These are phyloP conservation scores for Eugnorisma glareosa DNA, from an alignment of 2,888 invertebrate genomes.

Conservation along the genomic window DNA sequence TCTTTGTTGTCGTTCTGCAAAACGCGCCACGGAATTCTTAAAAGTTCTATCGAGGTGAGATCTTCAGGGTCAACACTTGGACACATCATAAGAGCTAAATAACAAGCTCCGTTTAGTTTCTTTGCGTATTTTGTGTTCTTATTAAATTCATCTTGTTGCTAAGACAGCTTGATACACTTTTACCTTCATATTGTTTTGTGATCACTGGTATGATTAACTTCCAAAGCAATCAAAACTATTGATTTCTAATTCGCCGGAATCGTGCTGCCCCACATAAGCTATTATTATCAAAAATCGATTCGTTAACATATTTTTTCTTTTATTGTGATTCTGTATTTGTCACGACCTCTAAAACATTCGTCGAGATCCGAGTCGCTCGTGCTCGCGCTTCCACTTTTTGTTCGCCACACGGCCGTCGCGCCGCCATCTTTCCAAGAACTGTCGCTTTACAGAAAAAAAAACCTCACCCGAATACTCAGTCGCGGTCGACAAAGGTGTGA, in stretches of 20 bases:
- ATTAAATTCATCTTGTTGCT: constrained; percentile 7
- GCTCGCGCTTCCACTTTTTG: constrained; percentile 82
- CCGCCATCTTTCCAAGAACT: constrained; percentile 85
- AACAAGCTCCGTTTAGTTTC: constrained; percentile 16
- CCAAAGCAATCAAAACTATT: constrained; percentile 31
- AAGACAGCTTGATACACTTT: not conserved
- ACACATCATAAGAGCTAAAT: constrained; percentile 51
- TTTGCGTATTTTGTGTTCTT: constrained; percentile 28
- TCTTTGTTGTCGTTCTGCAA: constrained; percentile 77
- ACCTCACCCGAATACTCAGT: constrained; percentile 71
- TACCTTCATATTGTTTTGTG: not conserved
- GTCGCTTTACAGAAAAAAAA: constrained; percentile 79
- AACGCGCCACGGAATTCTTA: constrained; percentile 77
- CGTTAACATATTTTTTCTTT: constrained; percentile 55
- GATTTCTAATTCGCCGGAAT: constrained; percentile 33
- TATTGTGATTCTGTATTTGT: constrained; percentile 72
- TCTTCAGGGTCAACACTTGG: constrained; percentile 71
- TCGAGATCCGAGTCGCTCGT: constrained; percentile 79
- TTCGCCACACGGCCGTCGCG: constrained; percentile 67
- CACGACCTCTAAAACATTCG: constrained; percentile 77
- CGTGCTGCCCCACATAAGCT: constrained; percentile 34
- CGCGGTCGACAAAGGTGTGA: constrained; percentile 86
- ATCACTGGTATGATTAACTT: constrained; percentile 22
- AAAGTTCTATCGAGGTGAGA: constrained; percentile 75
- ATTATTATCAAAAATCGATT: constrained; percentile 55